Conservation (phyloP, 2,797 vertebrate species). For the Ibycter americanus region DNA sequence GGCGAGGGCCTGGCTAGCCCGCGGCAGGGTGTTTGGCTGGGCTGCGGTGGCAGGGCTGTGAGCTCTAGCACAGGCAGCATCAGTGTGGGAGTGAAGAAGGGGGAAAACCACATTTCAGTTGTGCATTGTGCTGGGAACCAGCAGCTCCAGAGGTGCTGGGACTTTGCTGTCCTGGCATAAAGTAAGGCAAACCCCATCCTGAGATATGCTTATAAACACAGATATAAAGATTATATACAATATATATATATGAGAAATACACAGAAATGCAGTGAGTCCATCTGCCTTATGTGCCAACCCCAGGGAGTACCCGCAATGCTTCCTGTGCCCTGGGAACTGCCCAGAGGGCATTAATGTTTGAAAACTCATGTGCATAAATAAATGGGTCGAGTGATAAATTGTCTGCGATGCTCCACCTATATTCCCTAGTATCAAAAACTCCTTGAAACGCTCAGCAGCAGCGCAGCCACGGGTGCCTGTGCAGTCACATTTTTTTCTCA, state of each 20-base stretch:
- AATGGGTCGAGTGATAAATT: rapidly evolving
- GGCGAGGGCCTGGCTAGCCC: rapidly evolving
- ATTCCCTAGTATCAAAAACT: background rate
- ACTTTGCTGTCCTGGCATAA: background rate
- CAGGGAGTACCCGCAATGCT: background rate
- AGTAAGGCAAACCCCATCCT: background rate
- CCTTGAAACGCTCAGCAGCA: background rate
- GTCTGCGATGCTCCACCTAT: background rate
- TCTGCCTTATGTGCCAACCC: background rate
- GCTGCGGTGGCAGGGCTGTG: background rate
- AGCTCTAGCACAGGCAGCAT: background rate
- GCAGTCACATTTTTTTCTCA: rapidly evolving
- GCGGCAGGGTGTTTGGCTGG: background rate
- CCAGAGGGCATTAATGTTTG: background rate
- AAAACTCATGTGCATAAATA: background rate
- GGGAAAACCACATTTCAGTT: background rate
- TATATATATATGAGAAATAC: background rate
- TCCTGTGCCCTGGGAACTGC: background rate
- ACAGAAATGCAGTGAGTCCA: too few relatives aligned
- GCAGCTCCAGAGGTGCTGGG: background rate
- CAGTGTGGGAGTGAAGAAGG: background rate
- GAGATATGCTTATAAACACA: background rate
- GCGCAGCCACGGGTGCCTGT: background rate
- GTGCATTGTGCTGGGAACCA: background rate
- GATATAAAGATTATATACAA: too few relatives aligned